Evolutionary conservation across 2,888 invertebrate species (phyloP).

Genomic region (Adelognathus sp.): DNA sequence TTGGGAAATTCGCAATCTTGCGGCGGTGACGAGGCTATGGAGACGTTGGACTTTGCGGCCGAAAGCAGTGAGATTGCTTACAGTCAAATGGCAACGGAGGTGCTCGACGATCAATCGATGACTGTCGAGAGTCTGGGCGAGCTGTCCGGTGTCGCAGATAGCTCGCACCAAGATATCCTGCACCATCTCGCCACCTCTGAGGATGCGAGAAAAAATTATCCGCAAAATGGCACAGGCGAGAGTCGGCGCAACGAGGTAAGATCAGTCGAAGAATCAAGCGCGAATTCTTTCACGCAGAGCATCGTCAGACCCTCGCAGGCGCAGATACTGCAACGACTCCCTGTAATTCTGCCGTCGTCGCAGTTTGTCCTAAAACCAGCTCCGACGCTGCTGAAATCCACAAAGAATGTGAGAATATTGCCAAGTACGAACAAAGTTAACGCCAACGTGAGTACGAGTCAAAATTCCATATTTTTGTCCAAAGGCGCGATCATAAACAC

Average conservation of each 20-base stretch:
- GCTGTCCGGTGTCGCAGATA: neutral
- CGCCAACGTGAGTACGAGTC: constrained; percentile 54
- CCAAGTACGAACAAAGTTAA: constrained; percentile 65
- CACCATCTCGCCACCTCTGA: constrained; percentile 11
- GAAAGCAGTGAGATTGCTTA: neutral
- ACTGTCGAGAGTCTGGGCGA: constrained; percentile 35
- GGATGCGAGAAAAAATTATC: constrained; percentile 16
- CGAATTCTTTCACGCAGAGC: no score
- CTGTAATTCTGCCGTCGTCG: constrained; percentile 72
- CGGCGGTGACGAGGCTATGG: constrained; percentile 13
- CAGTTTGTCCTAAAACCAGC: constrained; percentile 74
- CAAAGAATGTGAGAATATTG: constrained; percentile 72
- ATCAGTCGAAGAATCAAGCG: neutral
- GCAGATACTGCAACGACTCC: constrained; percentile 71
- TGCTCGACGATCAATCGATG: constrained; percentile 24
- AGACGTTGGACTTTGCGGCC: constrained; percentile 28
- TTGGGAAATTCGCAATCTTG: constrained; percentile 23
- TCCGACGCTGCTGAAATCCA: constrained; percentile 70
- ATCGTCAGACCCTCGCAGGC: constrained; percentile 65
- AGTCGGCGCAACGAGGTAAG: neutral
- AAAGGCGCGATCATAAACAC: constrained; percentile 71
- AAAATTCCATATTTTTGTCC: constrained; percentile 72
- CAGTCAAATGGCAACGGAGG: constrained; percentile 21
- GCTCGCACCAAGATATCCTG: neutral
- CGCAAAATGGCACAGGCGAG: constrained; percentile 10